Conservation (phyloP, 1,140 invertebrate genomes). For the Melipona quadrifasciata region DNA sequence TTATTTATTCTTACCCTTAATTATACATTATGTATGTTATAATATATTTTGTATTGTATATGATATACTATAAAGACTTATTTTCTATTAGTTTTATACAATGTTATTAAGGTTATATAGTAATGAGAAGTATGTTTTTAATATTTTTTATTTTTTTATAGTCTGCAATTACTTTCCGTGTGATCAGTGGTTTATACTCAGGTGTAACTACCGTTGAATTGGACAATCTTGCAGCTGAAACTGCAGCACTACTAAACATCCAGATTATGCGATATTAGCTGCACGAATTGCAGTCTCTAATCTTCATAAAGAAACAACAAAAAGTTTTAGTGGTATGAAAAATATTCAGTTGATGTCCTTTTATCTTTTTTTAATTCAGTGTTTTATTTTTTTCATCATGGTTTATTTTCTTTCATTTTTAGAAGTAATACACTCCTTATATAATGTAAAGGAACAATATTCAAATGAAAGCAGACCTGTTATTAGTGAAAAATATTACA, state of each 20-base stretch:
- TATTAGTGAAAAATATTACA: conserved; percentile 92
- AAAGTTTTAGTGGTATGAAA: conserved; percentile 91
- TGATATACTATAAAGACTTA: neutral
- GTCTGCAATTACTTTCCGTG: conserved; percentile 92
- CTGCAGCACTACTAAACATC: conserved; percentile 97
- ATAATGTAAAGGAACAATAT: conserved; percentile 88
- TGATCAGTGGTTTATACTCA: conserved; percentile 96
- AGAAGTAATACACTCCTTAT: conserved; percentile 96
- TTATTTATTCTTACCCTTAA: neutral
- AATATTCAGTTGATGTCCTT: neutral
- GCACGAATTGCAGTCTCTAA: conserved; percentile 98
- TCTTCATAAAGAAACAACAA: conserved; percentile 98
- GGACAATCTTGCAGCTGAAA: conserved; percentile 98
- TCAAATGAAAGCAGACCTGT: conserved; percentile 89
- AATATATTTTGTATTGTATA: conserved; percentile 1
- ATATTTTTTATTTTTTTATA: conserved; percentile 71
- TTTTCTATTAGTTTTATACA: neutral
- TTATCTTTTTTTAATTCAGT: conserved; percentile 12
- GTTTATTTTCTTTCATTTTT: conserved; percentile 45
- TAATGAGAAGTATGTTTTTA: neutral
- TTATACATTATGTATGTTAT: neutral
- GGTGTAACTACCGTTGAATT: conserved; percentile 98
- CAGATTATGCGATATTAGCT: conserved; percentile 97
- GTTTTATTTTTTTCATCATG: conserved; percentile 13
- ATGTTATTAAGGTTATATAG: conserved; percentile 82